Evolutionary conservation across 37 sponge, comb jelly and placozoan species (phyloP), one percentile per base, ranked within the genome.

Genomic region (Oscarella lobularis): DNA sequence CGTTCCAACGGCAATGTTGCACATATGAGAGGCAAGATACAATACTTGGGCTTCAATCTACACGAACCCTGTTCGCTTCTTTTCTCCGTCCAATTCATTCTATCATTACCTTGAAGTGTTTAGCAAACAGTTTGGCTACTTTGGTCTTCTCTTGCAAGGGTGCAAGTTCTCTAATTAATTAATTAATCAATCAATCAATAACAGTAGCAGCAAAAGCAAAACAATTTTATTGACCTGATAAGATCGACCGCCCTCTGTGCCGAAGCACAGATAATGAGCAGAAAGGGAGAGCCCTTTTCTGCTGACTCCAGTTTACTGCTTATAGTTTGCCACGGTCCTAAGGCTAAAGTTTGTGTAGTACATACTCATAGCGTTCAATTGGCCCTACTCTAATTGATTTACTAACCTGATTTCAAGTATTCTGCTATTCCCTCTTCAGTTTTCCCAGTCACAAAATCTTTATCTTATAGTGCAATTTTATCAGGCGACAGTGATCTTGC

Each of bases 211-310:
- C n/a, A n/a, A n/a, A n/a, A n/a, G n/a, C n/a, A n/a, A n/a, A n/a
- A n/a, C n/a, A n/a, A n/a, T n/a, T 27, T 48, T 48, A 20, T 20
- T 20, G 9, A 48, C 60, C 20, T 48, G 9, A 48, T 48, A 48
- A 48, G 60, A 9, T 48, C 60, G 14, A 48, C 60, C 20, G 60
- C 9, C 20, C 60, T 9, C 20, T 27, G 14, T 27, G 60, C 60
- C 9, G 60, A 48, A 27, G 60, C 60, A 27, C 14, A 27, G 20
- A 48, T 20, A 48, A 48, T 48, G 20, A 48, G 20, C 9, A 48
- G 60, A 48, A 48, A 48, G 9, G 60, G 60, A 48, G 60, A 48
- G 20, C 60, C 60, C 60, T 48, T 48, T 48, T n/a, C n/a, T n/a
- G n/a, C n/a, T n/a, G n/a, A n/a, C n/a, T n/a, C n/a, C n/a, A n/a